Conservation (phyloP, 2,888 invertebrate species). For the Amblyjoppa proteus region DNA sequence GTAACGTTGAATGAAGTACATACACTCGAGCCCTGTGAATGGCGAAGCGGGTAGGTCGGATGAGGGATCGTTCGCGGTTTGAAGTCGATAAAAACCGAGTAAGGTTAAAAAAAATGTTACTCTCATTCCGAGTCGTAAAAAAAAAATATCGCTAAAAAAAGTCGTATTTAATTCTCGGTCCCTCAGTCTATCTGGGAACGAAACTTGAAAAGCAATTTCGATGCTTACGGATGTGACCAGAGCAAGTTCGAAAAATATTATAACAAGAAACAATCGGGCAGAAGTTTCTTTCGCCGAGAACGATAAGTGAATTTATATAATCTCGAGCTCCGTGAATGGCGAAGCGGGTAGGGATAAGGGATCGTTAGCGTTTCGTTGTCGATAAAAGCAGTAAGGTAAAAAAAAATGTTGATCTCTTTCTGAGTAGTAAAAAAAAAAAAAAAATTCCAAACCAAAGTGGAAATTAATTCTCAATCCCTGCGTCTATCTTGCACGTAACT, state of each 20-base stretch:
- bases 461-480: no score
- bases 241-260: constrained; percentile 16
- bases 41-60: constrained; percentile 29
- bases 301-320: constrained; percentile 29
- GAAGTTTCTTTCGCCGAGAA: constrained; percentile 25
- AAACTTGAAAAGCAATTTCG: no score
- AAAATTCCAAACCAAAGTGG: no score
- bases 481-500: no score
- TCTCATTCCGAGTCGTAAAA: constrained; percentile 27
- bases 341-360: constrained; percentile 31
- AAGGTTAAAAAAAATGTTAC: background rate
- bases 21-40: constrained; percentile 34
- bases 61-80: constrained; percentile 41
- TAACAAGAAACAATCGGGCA: constrained; percentile 37
- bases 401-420: background rate
- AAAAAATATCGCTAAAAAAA: no score
- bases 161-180: no score
- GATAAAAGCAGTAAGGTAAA: constrained; percentile 34
- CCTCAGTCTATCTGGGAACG: no score
- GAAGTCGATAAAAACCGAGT: constrained; percentile 38
- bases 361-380: constrained; percentile 40
- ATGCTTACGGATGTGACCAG: no score
- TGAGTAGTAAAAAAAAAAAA: constrained; percentile 26
- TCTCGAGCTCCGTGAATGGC: constrained; percentile 36
- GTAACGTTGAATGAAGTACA: constrained; percentile 14